phyloP scores from a whole-genome alignment of 2,888 invertebrate genomes.

The Arrhopalites spinosus region DNA sequence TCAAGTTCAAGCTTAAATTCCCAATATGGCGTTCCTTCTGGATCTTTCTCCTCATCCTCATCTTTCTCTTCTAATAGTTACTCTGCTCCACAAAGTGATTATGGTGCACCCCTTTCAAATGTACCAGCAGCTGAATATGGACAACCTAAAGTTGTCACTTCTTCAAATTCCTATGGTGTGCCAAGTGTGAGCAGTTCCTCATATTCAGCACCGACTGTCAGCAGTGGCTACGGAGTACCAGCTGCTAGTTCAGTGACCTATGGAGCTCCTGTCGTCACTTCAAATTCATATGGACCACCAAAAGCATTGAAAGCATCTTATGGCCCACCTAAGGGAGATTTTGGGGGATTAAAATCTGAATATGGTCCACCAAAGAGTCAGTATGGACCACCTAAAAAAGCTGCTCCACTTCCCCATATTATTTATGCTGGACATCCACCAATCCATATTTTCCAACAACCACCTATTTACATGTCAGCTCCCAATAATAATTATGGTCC shows the following conservation, averaged over 20 bases:
- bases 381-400: slow-evolving; percentile 49
- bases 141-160: background rate
- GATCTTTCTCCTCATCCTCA: slow-evolving; percentile 10
- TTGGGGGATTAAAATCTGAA: slow-evolving; percentile 5
- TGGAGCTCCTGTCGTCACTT: slow-evolving; percentile 13
- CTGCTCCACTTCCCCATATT: slow-evolving; percentile 57
- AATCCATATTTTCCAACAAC: slow-evolving; percentile 59
- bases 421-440: slow-evolving; percentile 58
- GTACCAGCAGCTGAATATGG: background rate
- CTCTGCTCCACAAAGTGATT: slow-evolving; percentile 27
- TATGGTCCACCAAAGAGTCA: slow-evolving; percentile 43
- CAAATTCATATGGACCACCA: slow-evolving; percentile 26
- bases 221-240: too few species aligned
- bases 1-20: slow-evolving; percentile 42
- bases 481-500: slow-evolving; percentile 33
- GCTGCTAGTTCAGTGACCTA: background rate
- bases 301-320: background rate
- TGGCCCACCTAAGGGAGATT: background rate
- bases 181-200: too few species aligned
- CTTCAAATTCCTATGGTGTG: background rate
- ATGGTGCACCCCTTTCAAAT: slow-evolving; percentile 11
- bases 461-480: slow-evolving; percentile 50
- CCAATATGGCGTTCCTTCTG: slow-evolving; percentile 48
- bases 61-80: background rate
- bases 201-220: too few species aligned